Percentiles rank a stretch among this genome's conserved stretches.
phyloP scores from a whole-genome alignment of 2,888 invertebrate genomes.

The Heteropelma amictum region DNA sequence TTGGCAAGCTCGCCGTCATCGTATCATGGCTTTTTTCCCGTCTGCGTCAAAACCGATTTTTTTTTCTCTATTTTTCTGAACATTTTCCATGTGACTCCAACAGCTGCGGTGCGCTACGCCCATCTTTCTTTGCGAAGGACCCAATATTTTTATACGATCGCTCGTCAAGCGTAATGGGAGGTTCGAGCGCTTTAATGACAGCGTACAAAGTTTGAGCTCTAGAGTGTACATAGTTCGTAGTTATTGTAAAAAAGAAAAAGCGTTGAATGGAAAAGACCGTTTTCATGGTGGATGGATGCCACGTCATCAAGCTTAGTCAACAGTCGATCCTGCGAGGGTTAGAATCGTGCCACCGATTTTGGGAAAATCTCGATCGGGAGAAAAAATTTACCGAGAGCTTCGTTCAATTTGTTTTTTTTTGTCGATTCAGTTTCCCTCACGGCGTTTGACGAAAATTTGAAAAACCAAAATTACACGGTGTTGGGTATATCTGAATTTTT shows the following conservation, averaged over 20 bases:
- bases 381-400: no score
- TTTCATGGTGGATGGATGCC: no score
- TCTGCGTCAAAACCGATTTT: neutral
- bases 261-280: no score
- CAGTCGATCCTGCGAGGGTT: neutral
- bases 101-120: neutral
- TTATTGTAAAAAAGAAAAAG: neutral
- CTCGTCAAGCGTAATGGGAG: conserved; percentile 1
- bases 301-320: conserved; percentile 2
- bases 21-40: no score
- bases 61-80: neutral
- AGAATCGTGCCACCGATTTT: neutral
- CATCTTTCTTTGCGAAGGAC: neutral
- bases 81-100: neutral
- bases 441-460: no score
- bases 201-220: neutral
- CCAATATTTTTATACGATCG: neutral
- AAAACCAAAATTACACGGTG: no score
- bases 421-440: no score
- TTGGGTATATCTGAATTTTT: no score
- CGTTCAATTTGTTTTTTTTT: no score
- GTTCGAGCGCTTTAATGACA: neutral
- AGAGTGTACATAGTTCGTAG: neutral
- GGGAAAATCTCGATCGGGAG: no score
- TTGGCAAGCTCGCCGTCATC: no score